Percentiles rank a stretch among this genome's conserved stretches.
Evolutionary conservation across 2,113 vertebrate species (phyloP).

Genomic region (Gadus macrocephalus): DNA sequence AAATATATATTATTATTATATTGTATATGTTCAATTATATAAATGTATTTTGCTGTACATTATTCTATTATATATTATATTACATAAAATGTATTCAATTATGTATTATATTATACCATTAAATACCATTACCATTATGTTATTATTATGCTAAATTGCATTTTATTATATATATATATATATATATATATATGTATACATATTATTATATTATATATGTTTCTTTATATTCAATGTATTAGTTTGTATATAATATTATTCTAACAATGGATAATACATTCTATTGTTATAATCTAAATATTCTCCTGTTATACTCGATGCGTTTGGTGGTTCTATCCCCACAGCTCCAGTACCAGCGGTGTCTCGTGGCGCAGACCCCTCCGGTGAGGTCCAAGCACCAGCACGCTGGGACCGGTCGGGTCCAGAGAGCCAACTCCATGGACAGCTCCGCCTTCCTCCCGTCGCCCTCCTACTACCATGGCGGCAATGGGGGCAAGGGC

Average conservation of each 20-base stretch:
- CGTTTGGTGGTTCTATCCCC: neutral
- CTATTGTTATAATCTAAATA: neutral
- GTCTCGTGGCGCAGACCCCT: slow-evolving; percentile 86
- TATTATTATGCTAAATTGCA: too few species aligned
- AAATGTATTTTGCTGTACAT: too few species aligned
- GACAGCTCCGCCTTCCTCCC: slow-evolving; percentile 67
- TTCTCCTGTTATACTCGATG: neutral
- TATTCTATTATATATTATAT: too few species aligned
- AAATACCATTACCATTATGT: too few species aligned
- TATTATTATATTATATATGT: too few species aligned
- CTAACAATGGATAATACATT: neutral
- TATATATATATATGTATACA: too few species aligned
- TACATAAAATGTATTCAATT: too few species aligned
- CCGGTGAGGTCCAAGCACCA: slow-evolving; percentile 74
- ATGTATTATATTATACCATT: too few species aligned
- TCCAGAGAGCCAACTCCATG: slow-evolving; percentile 78
- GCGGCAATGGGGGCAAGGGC: slow-evolving; percentile 41
- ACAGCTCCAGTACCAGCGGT: slow-evolving; percentile 93
- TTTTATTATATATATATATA: too few species aligned
- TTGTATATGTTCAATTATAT: too few species aligned
- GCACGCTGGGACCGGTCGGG: slow-evolving; percentile 59
- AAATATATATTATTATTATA: too few species aligned
- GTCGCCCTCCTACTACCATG: slow-evolving; percentile 31
- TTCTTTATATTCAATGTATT: neutral
- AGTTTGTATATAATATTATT: neutral